These are phyloP conservation scores for Squalus acanthias DNA, from an alignment of 2,797 vertebrate genomes.

Conservation along the genomic window DNA sequence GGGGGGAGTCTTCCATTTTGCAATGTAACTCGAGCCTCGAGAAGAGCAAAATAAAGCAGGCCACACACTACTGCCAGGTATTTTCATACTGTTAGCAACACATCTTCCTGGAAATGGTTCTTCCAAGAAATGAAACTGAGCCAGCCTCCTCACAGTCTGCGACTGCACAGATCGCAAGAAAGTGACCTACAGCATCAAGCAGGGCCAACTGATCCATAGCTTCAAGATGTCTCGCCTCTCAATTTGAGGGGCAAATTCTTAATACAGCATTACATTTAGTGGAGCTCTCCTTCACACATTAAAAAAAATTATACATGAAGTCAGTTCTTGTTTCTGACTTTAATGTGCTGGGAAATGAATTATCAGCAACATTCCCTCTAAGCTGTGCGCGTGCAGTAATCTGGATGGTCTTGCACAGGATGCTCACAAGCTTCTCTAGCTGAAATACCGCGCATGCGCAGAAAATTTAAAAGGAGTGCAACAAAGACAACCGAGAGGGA, in stretches of 20 bases:
- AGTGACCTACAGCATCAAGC: neutral
- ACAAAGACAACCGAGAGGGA: too few relatives aligned
- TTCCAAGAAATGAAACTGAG: slow-evolving; percentile 60
- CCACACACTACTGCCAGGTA: neutral
- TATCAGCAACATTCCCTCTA: neutral
- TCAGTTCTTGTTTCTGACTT: neutral
- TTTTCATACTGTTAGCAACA: slow-evolving; percentile 50
- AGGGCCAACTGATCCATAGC: neutral
- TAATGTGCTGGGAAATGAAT: neutral
- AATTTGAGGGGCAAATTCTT: neutral
- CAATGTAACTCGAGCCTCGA: neutral
- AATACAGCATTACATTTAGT: too few relatives aligned
- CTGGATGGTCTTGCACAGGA: too few relatives aligned
- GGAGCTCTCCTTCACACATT: neutral
- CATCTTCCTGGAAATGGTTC: slow-evolving; percentile 66
- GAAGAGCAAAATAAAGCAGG: neutral
- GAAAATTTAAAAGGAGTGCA: too few relatives aligned
- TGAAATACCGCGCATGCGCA: too few relatives aligned
- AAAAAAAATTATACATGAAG: neutral
- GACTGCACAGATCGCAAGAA: neutral
- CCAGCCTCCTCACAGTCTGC: slow-evolving; percentile 1
- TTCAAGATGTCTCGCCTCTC: neutral
- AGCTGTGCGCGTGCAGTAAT: too few relatives aligned
- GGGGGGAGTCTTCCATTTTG: neutral
- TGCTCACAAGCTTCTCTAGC: too few relatives aligned